Evolutionary conservation across 2,797 vertebrate genomes (phyloP).

Genomic region (Amblyopsis hoosieri): DNA sequence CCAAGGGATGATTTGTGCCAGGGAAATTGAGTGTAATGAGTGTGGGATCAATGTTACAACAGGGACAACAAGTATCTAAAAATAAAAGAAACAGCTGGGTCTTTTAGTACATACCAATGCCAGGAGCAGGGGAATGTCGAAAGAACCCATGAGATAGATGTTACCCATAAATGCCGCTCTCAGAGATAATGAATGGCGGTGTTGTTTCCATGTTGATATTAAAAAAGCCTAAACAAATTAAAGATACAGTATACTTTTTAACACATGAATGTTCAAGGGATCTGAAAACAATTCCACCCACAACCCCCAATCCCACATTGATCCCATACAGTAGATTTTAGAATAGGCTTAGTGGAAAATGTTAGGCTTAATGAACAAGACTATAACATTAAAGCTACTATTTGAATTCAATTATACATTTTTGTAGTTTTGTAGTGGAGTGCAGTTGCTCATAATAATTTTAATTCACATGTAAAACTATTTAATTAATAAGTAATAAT

Average conservation of each 20-base stretch:
- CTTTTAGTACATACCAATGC: slow-evolving; percentile 41
- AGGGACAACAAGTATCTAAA: slow-evolving; percentile 50
- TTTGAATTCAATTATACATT: no score
- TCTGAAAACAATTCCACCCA: no score
- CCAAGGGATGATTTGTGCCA: slow-evolving; percentile 20
- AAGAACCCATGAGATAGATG: slow-evolving; percentile 21
- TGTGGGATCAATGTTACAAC: slow-evolving; percentile 29
- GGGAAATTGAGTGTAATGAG: slow-evolving; percentile 35
- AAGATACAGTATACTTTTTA: neutral
- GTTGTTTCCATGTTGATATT: slow-evolving; percentile 32
- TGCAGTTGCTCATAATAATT: no score
- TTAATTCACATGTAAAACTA: no score
- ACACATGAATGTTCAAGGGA: no score
- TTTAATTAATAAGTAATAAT: no score
- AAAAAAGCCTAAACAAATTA: slow-evolving; percentile 32
- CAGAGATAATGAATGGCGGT: slow-evolving; percentile 32
- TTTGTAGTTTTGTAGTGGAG: no score
- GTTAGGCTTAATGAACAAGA: no score
- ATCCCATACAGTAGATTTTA: no score
- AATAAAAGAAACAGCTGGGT: slow-evolving; percentile 53
- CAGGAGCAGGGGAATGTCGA: slow-evolving; percentile 24
- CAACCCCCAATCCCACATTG: no score
- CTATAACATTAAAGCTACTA: no score
- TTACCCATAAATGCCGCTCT: slow-evolving; percentile 29
- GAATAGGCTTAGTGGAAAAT: no score